Evolutionary conservation across 2,888 invertebrate species (phyloP), one percentile per base, ranked within the genome.

Genomic region (Coenonympha glycerion): DNA sequence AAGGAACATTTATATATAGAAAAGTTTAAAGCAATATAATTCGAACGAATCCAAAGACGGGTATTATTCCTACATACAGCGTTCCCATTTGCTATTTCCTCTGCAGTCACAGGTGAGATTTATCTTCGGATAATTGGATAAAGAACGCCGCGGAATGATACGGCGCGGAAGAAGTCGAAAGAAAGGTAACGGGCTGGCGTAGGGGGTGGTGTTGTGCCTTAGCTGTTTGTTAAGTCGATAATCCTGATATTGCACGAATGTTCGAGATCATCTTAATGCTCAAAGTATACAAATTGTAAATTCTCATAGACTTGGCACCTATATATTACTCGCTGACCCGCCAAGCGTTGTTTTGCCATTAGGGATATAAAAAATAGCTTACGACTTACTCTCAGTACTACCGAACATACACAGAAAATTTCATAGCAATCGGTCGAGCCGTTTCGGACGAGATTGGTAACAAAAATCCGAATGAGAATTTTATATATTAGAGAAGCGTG

Each of bases 61-160:
- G 52, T 60, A 62, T 80, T 78, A 79, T 73, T 75, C 65, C 63
- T 65, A 56, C 71, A 77, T 71, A 73, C 66, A 76, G 74, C 68
- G 72, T 73, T 82, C 77, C 72, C 77, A 67, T 76, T 64, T 71
- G 76, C 71, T 74, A 79, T 81, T 80, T 78, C 80, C 79, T 71
- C 74, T 66, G 74, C 79, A 85, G 87, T 83, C 84, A 76, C 87
- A 87, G 87, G 87, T 87, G 87, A 86, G 83, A 87, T 85, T 86
- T 87, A 87, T 87, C 83, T 85, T 72, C 79, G 78, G 79, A 81
- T 87, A 87, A 87, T 87, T 87, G 87, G 87, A 86, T 87, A 84
- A 85, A 84, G 83, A 86, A 84, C 81, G 84, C 79, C 77, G 82
- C 76, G 78, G 79, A 76, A 76, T 85, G 84, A 84, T 85, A 79